Conservation (phyloP, 2,888 invertebrate genomes). For the Platynereis dumerilii region DNA sequence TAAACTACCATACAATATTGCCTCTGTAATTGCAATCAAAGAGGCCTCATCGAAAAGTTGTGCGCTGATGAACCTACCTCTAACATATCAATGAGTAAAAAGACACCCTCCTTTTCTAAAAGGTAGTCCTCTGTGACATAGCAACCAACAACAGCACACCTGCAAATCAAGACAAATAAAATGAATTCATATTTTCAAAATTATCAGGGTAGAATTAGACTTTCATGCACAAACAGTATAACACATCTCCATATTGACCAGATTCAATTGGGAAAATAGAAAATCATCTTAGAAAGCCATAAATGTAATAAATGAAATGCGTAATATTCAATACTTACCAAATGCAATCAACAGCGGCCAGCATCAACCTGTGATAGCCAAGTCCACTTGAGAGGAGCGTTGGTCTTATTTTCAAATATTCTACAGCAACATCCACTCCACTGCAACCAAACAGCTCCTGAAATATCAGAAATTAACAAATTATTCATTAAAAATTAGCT, state of each 20-base stretch:
- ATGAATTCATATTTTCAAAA: neutral
- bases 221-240: neutral
- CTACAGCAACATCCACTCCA: conserved; percentile 58
- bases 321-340: conserved; percentile 45
- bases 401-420: conserved; percentile 55
- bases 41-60: no score
- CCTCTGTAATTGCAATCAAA: neutral
- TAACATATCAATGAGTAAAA: conserved; percentile 60
- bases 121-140: conserved; percentile 62
- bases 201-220: neutral
- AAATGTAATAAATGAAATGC: no score
- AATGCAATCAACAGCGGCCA: conserved; percentile 60
- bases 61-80: conserved; percentile 58
- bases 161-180: conserved; percentile 31
- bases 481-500: no score
- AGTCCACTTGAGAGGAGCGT: conserved; percentile 57
- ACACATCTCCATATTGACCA: no score
- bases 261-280: no score
- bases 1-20: no score
- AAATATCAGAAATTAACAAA: conserved; percentile 20
- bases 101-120: conserved; percentile 62
- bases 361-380: conserved; percentile 59
- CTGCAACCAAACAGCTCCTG: conserved; percentile 61
- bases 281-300: no score
- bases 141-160: conserved; percentile 62